phyloP scores from a whole-genome alignment of 2,888 invertebrate genomes.

The Dasypogon diadema region DNA sequence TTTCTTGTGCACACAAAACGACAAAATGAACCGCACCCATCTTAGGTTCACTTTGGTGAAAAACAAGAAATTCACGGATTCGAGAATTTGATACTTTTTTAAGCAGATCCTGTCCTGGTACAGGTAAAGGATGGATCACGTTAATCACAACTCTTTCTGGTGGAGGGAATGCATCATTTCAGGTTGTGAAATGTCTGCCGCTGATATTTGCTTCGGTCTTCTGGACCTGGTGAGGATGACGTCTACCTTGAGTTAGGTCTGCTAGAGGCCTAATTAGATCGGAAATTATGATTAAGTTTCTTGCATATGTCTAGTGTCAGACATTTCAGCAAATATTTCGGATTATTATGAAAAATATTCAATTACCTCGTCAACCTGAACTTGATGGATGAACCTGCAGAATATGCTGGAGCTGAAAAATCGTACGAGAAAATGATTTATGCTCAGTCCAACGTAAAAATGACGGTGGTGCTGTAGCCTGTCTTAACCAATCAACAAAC shows the following conservation, averaged over 20 bases:
- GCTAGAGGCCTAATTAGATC: slow-evolving; percentile 40
- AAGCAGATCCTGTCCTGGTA: slow-evolving; percentile 32
- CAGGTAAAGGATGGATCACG: slow-evolving; percentile 31
- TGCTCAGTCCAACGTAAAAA: no score
- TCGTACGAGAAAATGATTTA: no score
- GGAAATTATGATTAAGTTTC: slow-evolving; percentile 49
- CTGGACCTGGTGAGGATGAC: slow-evolving; percentile 15
- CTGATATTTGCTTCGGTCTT: not conserved
- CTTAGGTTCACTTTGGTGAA: not conserved
- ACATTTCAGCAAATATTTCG: slow-evolving; percentile 49
- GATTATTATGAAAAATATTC: slow-evolving; percentile 46
- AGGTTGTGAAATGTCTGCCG: slow-evolving; percentile 3
- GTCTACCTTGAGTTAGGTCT: slow-evolving; percentile 15
- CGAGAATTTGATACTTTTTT: slow-evolving; percentile 38
- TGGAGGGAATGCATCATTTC: slow-evolving; percentile 13
- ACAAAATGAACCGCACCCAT: not conserved
- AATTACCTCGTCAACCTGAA: slow-evolving; percentile 18
- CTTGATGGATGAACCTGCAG: slow-evolving; percentile 47
- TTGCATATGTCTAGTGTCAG: slow-evolving; percentile 49
- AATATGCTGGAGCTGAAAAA: no score
- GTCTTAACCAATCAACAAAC: no score
- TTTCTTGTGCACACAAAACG: slow-evolving; percentile 17
- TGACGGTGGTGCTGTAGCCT: no score
- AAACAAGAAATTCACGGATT: not conserved
- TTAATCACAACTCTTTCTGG: slow-evolving; percentile 43